Base-by-base conservation (phyloP, 1,140 invertebrate genomes). In the Drosophila tani region DNA sequence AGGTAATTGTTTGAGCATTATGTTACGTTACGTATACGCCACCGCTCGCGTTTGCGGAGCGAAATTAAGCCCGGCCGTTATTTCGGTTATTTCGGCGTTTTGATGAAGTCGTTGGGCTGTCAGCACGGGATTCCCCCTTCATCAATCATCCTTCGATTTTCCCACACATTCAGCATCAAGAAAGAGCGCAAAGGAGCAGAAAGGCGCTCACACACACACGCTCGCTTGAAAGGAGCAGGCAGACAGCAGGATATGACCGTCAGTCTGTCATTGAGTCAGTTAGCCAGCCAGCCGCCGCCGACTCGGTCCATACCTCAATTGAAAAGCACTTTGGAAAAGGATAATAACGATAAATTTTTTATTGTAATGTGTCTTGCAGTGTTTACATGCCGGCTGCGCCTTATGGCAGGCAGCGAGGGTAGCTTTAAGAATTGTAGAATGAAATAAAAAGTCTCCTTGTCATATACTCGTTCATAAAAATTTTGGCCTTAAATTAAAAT, bases 331-430 rank as follows among this genome's bases (percentile, higher is more conserved):
- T 88, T 81, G 55, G 58, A 81, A 80, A 79, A 70, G 84, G 81
- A 88, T 88, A 71, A 88, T 88, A 90, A 81, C 84, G 81, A 88
- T 88, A 88, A 90, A 88, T 88, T 78, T 88, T 88, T 88, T 88
- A 88, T 88, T 88, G 84, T 88, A 81, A 88, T 88, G 81, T 88
- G 81, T 66, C 82, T 90, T 81, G 78, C 78, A 90, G 75, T 88
- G 84, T 90, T 88, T 88, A 88, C 85, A 90, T 79, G 85, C 66
- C 63, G 63, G 77, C 69, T 80, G 81, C 53, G 73, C 74, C 67
- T 80, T 46, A 53, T 65, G 24, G 68, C 70, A 81, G 68, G 19
- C 60, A 50, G 17, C 60, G 76, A 79, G 76, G 84, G 57, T 1
- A 0, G 71, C 15, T 58, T 9, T 3, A 45, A 8, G 1, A 45